Conservation (phyloP, 1,140 invertebrate species). For the Gryon sp. region DNA sequence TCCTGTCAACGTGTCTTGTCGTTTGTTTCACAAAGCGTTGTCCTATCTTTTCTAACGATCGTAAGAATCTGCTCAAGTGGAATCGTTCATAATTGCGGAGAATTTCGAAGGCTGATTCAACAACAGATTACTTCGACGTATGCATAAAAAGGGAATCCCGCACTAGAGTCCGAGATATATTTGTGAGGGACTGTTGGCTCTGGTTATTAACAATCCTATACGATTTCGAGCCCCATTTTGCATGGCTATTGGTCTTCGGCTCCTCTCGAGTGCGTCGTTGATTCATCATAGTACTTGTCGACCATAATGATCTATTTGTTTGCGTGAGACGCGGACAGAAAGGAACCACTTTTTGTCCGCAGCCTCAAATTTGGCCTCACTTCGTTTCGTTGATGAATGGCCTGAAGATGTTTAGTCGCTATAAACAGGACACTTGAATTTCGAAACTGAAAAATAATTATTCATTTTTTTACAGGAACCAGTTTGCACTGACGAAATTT, state of each 20-base stretch:
- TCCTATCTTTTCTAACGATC: slow-evolving; percentile 46
- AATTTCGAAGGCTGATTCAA: slow-evolving; percentile 49
- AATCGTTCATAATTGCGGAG: slow-evolving; percentile 52
- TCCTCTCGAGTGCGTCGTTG: slow-evolving; percentile 47
- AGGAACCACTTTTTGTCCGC: slow-evolving; percentile 57
- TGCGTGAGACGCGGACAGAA: slow-evolving; percentile 44
- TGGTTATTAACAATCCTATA: slow-evolving; percentile 42
- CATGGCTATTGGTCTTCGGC: slow-evolving; percentile 22
- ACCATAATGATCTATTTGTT: slow-evolving; percentile 57
- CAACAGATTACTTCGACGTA: slow-evolving; percentile 37
- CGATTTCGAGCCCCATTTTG: slow-evolving; percentile 58
- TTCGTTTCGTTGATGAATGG: slow-evolving; percentile 39
- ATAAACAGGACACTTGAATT: slow-evolving; percentile 15
- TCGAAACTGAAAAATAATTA: slow-evolving; percentile 18
- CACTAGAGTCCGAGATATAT: slow-evolving; percentile 22
- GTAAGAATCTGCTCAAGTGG: slow-evolving; percentile 33
- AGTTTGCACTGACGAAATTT: slow-evolving; percentile 26
- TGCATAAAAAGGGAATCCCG: slow-evolving; percentile 54
- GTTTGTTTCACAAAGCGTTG: slow-evolving; percentile 53
- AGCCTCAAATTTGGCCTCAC: slow-evolving; percentile 50
- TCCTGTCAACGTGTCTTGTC: slow-evolving; percentile 51
- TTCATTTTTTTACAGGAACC: slow-evolving; percentile 16
- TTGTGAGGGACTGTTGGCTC: slow-evolving; percentile 18
- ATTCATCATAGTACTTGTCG: slow-evolving; percentile 59
- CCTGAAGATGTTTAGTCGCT: slow-evolving; percentile 16